These are phyloP conservation scores for Apostichopus leukothele DNA, from an alignment of 53 echinoderm and acorn worm species.

Conservation along the genomic window DNA sequence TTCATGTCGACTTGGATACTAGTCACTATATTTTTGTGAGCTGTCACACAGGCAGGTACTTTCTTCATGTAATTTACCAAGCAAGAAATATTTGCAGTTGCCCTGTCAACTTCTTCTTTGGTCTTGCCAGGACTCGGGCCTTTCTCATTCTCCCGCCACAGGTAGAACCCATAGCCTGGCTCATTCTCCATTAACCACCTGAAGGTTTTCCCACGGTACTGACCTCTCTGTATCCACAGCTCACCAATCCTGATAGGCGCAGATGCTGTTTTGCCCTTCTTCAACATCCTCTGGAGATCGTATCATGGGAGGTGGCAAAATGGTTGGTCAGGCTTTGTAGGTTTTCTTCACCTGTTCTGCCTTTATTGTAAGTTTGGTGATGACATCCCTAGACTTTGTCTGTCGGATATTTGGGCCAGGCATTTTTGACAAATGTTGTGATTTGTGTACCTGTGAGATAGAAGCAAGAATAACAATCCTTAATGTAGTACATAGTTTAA, in stretches of 20 bases:
- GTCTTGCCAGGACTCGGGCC: constrained; percentile 1
- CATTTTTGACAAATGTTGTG: neutral
- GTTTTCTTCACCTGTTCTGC: neutral
- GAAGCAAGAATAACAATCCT: too few relatives aligned
- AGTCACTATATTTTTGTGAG: too few relatives aligned
- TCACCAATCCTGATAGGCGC: neutral
- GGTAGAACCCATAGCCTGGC: constrained; percentile 10
- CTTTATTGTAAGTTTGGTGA: neutral
- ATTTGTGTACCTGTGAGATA: too few relatives aligned
- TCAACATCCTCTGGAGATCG: neutral
- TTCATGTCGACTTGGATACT: neutral
- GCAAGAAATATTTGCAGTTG: neutral
- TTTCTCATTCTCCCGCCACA: constrained; percentile 17
- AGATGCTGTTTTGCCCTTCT: neutral
- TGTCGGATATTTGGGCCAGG: constrained; percentile 12
- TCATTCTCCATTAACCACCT: constrained; percentile 26
- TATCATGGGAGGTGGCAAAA: neutral
- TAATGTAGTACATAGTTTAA: too few relatives aligned
- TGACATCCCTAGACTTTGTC: neutral
- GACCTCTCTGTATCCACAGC: neutral
- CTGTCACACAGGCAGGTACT: too few relatives aligned
- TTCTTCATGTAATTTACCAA: constrained; percentile 1
- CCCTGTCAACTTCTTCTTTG: constrained; percentile 1
- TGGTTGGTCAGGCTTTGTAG: neutral
- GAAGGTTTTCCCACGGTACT: neutral